Evolutionary conservation across 2,113 vertebrate genomes (phyloP).

Genomic region (Gymnobelideus leadbeateri): DNA sequence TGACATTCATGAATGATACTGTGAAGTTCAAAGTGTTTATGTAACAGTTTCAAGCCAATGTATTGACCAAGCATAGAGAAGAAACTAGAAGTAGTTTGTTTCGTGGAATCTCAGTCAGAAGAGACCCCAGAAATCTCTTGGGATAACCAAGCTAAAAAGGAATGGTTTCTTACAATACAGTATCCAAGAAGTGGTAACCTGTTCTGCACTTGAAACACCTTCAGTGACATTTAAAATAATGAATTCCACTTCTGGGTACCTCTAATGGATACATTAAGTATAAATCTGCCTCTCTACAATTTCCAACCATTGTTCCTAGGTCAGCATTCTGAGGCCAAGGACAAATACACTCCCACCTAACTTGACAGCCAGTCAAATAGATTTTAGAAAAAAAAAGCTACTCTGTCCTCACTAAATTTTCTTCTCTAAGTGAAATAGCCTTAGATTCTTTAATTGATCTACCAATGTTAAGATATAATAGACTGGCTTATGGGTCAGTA

Average conservation of each 20-base stretch:
- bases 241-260: neutral
- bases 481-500: neutral
- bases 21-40: neutral
- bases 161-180: neutral
- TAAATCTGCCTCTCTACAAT: neutral
- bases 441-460: neutral
- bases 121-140: neutral
- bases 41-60: neutral
- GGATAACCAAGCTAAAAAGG: neutral
- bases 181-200: neutral
- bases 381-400: neutral
- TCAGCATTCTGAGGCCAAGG: neutral
- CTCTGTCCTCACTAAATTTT: neutral
- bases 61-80: neutral
- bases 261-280: neutral
- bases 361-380: neutral
- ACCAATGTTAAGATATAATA: neutral
- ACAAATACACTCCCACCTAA: neutral
- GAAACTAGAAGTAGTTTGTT: neutral
- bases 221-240: neutral
- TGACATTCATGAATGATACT: neutral
- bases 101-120: neutral
- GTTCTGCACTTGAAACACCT: neutral
- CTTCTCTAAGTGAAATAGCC: neutral
- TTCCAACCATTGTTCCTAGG: neutral